phyloP scores from a whole-genome alignment of 1,140 invertebrate genomes.

The Megalopta genalis region DNA sequence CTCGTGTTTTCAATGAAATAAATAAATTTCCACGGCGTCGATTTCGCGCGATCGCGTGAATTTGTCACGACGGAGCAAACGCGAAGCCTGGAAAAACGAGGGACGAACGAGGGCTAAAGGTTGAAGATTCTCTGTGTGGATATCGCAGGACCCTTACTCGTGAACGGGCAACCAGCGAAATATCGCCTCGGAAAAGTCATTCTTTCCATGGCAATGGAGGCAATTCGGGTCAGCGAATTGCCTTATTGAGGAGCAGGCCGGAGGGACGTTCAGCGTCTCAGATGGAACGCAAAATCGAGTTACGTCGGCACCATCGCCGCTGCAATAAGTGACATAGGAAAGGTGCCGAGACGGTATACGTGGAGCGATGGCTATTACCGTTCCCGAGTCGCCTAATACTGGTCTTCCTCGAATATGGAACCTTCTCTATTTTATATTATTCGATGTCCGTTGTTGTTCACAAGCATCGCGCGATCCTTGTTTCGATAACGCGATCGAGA shows the following conservation, averaged over 20 bases:
- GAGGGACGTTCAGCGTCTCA: slow-evolving; percentile 73
- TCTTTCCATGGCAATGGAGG: slow-evolving; percentile 71
- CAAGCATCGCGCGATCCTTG: too few species aligned
- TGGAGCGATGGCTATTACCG: slow-evolving; percentile 45
- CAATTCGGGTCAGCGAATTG: slow-evolving; percentile 78
- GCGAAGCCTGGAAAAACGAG: too few species aligned
- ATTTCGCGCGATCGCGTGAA: too few species aligned
- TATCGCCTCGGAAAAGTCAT: slow-evolving; percentile 69
- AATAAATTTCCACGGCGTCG: too few species aligned
- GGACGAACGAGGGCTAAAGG: neutral
- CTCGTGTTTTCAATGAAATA: too few species aligned
- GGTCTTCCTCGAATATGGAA: neutral
- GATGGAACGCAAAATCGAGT: slow-evolving; percentile 79
- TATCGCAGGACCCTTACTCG: slow-evolving; percentile 21
- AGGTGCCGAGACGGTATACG: slow-evolving; percentile 53
- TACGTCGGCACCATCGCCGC: slow-evolving; percentile 63
- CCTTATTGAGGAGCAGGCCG: slow-evolving; percentile 77
- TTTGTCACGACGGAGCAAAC: too few species aligned
- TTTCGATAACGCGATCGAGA: too few species aligned
- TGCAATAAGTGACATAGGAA: slow-evolving; percentile 65
- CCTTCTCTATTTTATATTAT: neutral
- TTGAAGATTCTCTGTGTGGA: neutral
- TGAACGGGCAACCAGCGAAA: slow-evolving; percentile 61
- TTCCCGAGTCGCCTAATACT: neutral
- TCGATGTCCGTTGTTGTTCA: too few species aligned